Base-by-base conservation (phyloP, 30 jellyfish, hydroid and myxozoan genomes). In the Sanderia malayensis region DNA sequence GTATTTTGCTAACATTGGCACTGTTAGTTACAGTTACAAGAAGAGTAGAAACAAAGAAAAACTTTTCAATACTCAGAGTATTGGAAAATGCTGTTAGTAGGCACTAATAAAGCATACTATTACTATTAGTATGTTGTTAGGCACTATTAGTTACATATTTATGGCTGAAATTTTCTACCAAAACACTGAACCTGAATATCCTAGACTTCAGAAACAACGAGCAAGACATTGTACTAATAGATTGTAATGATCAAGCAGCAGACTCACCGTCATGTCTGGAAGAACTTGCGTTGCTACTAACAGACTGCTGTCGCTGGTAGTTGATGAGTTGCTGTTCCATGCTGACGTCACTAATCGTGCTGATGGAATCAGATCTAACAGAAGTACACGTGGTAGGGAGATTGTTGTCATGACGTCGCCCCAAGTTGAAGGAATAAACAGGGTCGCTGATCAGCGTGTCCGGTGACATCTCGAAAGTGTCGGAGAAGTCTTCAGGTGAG, bases 361-460 rank as follows among this genome's bases (percentile, higher is more conserved):
- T 71, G 70, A 82, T 58, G 45, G 94, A 82, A 22, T 82, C 86
- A 17, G 94, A 82, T 53, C 94, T 61, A 22, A 67, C 86, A 82
- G 94, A 82, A 71, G 94, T 82, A 82, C 94, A 82, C 80, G 94
- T 82, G 86, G 86, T 71, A 71, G 94, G 82, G 46, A 29, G 30
- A 31, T 68, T 74, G 20, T 70, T 45, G 0, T 71, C 84, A 27
- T 46, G 76, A n/a, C n/a, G n/a, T n/a, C n/a, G n/a, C 26, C 77
- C 79, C 33, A 71, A 44, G 23, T 61, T 62, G 69, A 72, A 63
- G 0, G 82, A 33, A 45, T 55, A 71, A 18, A 29, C 52, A 1
- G 94, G 86, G 46, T 82, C 84, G 1, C 61, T 49, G 6, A 44
- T 21, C 67, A 82, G 76, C 31, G 78, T n/a, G 28, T 64, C 8